These are phyloP conservation scores for Drosophila falleni DNA, from an alignment of 2,888 invertebrate species.

Conservation along the genomic window DNA sequence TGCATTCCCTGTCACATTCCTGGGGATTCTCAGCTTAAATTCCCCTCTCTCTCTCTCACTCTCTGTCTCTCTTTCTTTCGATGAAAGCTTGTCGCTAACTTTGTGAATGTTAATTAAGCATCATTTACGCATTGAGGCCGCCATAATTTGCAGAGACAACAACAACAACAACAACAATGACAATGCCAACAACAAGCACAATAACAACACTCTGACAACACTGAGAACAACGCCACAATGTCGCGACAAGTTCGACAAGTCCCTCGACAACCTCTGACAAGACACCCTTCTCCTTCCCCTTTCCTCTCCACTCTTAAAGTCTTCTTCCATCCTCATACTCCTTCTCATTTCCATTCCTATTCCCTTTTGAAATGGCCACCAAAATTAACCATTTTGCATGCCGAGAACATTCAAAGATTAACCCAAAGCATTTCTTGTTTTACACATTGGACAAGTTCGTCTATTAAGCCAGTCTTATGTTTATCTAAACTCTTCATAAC, in stretches of 20 bases:
- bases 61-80: background rate
- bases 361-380: conserved; percentile 17
- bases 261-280: conserved; percentile 44
- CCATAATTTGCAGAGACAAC: conserved; percentile 74
- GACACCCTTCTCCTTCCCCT: background rate
- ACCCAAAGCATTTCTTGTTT: conserved; percentile 19
- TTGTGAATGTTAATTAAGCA: conserved; percentile 78
- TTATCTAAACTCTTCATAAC: background rate
- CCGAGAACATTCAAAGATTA: conserved; percentile 36
- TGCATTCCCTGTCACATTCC: conserved; percentile 35
- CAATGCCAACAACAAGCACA: background rate
- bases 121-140: conserved; percentile 78
- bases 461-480: conserved; percentile 13
- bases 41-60: background rate
- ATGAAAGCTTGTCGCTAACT: conserved; percentile 39
- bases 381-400: conserved; percentile 51
- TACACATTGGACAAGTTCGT: background rate
- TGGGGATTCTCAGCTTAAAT: background rate
- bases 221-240: conserved; percentile 63
- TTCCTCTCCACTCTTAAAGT: background rate
- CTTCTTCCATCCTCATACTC: too few relatives aligned
- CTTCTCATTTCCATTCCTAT: background rate
- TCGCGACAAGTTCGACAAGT: conserved; percentile 76
- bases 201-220: conserved; percentile 24
- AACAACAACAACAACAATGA: conserved; percentile 26